These are phyloP conservation scores for Epinephelus cyanopodus DNA, from an alignment of 2,113 vertebrate genomes.

Conservation along the genomic window DNA sequence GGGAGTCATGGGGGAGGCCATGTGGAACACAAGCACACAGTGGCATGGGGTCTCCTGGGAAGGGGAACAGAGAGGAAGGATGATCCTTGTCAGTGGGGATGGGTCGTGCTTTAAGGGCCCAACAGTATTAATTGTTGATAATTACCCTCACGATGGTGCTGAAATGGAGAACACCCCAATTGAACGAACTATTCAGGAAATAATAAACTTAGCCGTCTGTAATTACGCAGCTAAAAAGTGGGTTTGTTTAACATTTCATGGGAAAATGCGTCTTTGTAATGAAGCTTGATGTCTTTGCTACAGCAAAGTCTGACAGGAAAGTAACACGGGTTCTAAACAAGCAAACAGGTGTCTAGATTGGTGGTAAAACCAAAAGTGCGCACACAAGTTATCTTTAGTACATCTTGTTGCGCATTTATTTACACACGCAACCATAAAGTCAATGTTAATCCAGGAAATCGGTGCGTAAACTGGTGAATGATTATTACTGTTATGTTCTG, in stretches of 20 bases:
- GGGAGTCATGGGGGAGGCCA: conserved; percentile 42
- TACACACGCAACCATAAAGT: background rate
- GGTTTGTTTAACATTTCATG: background rate
- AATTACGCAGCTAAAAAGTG: background rate
- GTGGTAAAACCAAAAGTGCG: background rate
- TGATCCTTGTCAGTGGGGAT: conserved; percentile 38
- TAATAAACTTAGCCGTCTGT: background rate
- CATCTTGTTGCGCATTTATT: background rate
- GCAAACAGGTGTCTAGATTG: background rate
- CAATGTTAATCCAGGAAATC: background rate
- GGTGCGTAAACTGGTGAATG: background rate
- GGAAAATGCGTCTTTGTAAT: background rate
- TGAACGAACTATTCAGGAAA: background rate
- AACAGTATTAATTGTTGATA: conserved; percentile 53
- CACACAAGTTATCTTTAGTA: background rate
- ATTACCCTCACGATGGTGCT: conserved; percentile 31
- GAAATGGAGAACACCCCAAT: conserved; percentile 15
- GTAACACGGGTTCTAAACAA: background rate
- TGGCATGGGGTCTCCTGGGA: conserved; percentile 46
- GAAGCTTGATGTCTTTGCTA: background rate
- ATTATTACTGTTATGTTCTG: too few relatives aligned
- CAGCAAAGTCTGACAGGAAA: background rate
- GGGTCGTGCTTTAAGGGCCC: conserved; percentile 25
- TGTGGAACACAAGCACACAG: conserved; percentile 37
- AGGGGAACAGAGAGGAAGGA: conserved; percentile 15